phyloP scores from a whole-genome alignment of 1,140 invertebrate genomes.

The Pemphigus obesinymphae region DNA sequence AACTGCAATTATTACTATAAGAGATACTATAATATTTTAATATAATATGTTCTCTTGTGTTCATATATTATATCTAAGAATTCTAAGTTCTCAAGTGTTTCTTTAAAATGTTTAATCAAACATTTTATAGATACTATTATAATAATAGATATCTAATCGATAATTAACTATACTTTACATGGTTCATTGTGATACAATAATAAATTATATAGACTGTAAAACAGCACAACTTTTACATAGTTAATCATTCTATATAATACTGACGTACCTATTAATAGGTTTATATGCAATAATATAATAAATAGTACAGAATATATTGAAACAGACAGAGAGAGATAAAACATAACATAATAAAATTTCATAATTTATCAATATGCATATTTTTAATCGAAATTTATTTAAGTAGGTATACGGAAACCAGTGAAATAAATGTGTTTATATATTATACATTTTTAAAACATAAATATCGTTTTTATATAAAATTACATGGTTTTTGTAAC shows the following conservation, averaged over 20 bases:
- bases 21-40: background rate
- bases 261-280: too few species aligned
- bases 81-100: background rate
- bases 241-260: too few species aligned
- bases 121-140: background rate
- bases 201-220: too few species aligned
- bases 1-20: background rate
- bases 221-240: too few species aligned
- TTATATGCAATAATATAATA: too few species aligned
- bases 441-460: background rate
- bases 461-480: background rate
- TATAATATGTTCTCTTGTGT: background rate
- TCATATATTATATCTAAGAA: background rate
- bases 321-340: too few species aligned
- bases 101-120: too few species aligned
- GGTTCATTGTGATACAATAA: background rate
- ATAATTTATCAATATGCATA: too few species aligned
- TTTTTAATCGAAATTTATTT: too few species aligned
- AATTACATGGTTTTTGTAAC: slow-evolving; percentile 3
- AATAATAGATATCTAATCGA: background rate
- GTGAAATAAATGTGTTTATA: too few species aligned
- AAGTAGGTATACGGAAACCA: background rate
- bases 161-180: background rate
- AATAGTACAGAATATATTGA: too few species aligned
- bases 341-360: too few species aligned